Evolutionary conservation across 2,888 invertebrate species (phyloP).

Genomic region (Candidula unifasciata): DNA sequence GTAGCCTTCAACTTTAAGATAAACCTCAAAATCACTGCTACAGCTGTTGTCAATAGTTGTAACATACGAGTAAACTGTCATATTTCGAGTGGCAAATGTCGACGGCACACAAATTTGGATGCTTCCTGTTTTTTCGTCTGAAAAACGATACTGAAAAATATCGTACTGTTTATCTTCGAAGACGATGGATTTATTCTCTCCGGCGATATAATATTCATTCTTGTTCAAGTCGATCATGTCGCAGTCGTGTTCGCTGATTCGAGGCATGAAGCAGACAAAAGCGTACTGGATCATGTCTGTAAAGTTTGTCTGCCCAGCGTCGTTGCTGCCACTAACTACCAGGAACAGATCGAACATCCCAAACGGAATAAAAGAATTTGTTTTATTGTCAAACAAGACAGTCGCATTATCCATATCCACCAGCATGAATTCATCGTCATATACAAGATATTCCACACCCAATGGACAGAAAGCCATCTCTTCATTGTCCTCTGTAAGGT

Average conservation of each 20-base stretch:
- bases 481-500: slow-evolving; percentile 43
- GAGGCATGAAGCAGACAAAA: slow-evolving; percentile 68
- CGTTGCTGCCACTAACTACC: slow-evolving; percentile 58
- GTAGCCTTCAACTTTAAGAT: slow-evolving; percentile 63
- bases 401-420: neutral
- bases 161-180: slow-evolving; percentile 61
- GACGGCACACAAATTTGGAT: slow-evolving; percentile 65
- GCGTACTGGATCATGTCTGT: slow-evolving; percentile 58
- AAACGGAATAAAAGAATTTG: slow-evolving; percentile 48
- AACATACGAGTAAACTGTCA: neutral
- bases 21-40: slow-evolving; percentile 55
- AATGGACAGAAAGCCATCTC: slow-evolving; percentile 42
- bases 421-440: slow-evolving; percentile 40
- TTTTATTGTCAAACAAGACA: slow-evolving; percentile 45
- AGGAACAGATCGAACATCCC: slow-evolving; percentile 67
- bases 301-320: slow-evolving; percentile 58
- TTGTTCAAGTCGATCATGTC: slow-evolving; percentile 57
- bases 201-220: slow-evolving; percentile 58
- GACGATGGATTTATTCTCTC: slow-evolving; percentile 58
- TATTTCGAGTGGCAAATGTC: slow-evolving; percentile 14
- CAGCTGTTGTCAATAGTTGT: slow-evolving; percentile 54
- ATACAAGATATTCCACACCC: slow-evolving; percentile 41
- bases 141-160: slow-evolving; percentile 62
- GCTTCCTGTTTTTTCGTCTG: slow-evolving; percentile 53
- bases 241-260: slow-evolving; percentile 62